Percentiles rank a stretch among this genome's conserved stretches.
Evolutionary conservation across 2,797 vertebrate species (phyloP).

Genomic region (Mormyrus proboscirostris): DNA sequence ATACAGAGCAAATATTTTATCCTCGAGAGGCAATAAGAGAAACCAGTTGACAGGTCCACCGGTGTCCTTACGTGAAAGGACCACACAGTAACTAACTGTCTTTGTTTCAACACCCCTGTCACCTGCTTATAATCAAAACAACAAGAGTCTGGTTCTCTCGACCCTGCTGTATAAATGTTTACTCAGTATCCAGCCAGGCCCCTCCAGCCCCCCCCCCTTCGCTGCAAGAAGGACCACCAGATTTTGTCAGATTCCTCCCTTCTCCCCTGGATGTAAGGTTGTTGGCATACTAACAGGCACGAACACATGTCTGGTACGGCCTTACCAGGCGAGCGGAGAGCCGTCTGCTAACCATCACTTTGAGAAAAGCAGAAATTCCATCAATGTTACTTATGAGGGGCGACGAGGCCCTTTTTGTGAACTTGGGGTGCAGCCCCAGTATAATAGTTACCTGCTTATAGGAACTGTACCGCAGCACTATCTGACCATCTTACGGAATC

Average conservation of each 20-base stretch:
- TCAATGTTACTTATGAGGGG: not conserved
- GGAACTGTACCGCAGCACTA: not conserved
- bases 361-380: constrained; percentile 7
- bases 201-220: not conserved
- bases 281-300: not conserved
- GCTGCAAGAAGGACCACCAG: not conserved
- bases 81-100: not conserved
- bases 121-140: constrained; percentile 12
- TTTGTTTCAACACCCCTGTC: not conserved
- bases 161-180: constrained; percentile 8
- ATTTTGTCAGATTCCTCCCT: not conserved
- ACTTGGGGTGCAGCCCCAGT: not conserved
- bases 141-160: not conserved
- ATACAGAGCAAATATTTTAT: not conserved
- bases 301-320: not conserved
- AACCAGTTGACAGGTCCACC: not conserved
- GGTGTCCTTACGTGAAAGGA: not conserved
- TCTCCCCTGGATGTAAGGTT: not conserved
- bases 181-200: not conserved
- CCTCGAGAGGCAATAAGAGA: not conserved
- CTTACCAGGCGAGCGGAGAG: not conserved
- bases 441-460: not conserved
- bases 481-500: not conserved
- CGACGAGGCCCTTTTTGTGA: not conserved
- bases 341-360: not conserved